Conservation (phyloP, 2,113 vertebrate species). For the Columba janthina region DNA sequence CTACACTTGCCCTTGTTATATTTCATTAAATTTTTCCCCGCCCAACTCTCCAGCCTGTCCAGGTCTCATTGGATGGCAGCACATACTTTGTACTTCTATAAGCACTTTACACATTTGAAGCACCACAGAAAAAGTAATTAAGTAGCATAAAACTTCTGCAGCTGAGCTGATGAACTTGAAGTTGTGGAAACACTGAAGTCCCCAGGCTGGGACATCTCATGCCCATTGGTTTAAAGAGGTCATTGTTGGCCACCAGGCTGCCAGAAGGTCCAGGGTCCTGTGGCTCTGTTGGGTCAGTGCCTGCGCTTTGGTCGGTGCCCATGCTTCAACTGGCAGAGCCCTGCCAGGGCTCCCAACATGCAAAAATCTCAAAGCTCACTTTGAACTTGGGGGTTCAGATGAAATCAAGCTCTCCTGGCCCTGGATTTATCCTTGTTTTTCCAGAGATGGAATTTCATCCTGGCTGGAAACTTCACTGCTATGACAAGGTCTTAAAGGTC, state of each 20-base stretch:
- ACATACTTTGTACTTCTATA: background rate
- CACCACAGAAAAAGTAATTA: background rate
- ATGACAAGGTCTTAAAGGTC: background rate
- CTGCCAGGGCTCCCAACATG: background rate
- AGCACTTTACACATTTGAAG: background rate
- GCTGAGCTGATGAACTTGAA: background rate
- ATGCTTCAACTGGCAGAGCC: accelerated
- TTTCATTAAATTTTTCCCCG: no score
- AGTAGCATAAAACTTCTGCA: background rate
- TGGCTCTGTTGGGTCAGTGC: background rate
- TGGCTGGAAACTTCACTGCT: background rate
- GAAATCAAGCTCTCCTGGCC: accelerated
- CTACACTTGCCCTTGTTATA: no score
- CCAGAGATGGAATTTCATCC: background rate
- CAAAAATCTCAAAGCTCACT: background rate
- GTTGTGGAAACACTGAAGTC: background rate
- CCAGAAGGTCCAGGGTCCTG: background rate
- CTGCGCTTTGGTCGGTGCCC: background rate
- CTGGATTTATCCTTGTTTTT: accelerated
- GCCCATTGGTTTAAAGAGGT: background rate
- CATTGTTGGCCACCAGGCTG: accelerated
- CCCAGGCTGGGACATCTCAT: background rate
- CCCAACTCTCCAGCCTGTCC: no score
- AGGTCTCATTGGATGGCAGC: no score
- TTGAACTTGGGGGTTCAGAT: background rate